Base-by-base conservation (phyloP, 1,140 invertebrate genomes). In the Tetragonula clypearis region DNA sequence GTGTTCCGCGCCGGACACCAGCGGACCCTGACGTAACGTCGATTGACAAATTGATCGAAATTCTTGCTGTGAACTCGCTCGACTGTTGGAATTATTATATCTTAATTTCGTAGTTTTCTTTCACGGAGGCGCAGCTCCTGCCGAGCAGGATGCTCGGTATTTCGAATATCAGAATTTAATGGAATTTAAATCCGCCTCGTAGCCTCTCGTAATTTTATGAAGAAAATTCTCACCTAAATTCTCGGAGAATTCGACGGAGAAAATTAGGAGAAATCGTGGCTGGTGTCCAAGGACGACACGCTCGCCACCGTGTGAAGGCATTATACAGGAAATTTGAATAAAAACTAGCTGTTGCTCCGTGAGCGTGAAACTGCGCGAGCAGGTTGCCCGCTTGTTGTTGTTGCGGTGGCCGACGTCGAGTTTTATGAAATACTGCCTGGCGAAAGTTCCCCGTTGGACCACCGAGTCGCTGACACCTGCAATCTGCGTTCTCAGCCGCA, bases 361-460 rank as follows among this genome's bases (percentile, higher is more conserved):
- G 60, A 88, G 68, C 84, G 65, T 68, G 74, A 68, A 74, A 81
- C 75, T 72, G 69, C 30, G 21, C 58, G 6, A 78, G 75, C 53
- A 53, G 56, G 73, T 78, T 85, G 65, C 78, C 74, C 74, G 53
- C 71, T 74, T 77, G 72, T 84, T 49, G 41, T 49, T 65, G 41
- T 49, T 65, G 83, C 78, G 74, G 80, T 86, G 55, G 55, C 41
- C 65, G 74, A 75, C 87, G 82, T 87, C 84, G 85, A 86, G 85
- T 91, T 90, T 89, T 88, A 91, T 91, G 90, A 91, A 91, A 91
- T 91, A 91, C 86, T 55, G 82, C 84, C 62, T 41, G 78, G 71
- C 82, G 83, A 89, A 91, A 91, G 86, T 91, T 91, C 72, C 30
- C 79, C 58, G 79, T 88, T 84, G 79, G 84, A 90, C 87, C 87